Evolutionary conservation across 1,140 invertebrate species (phyloP).

Genomic region (Dendroctonus ponderosae): DNA sequence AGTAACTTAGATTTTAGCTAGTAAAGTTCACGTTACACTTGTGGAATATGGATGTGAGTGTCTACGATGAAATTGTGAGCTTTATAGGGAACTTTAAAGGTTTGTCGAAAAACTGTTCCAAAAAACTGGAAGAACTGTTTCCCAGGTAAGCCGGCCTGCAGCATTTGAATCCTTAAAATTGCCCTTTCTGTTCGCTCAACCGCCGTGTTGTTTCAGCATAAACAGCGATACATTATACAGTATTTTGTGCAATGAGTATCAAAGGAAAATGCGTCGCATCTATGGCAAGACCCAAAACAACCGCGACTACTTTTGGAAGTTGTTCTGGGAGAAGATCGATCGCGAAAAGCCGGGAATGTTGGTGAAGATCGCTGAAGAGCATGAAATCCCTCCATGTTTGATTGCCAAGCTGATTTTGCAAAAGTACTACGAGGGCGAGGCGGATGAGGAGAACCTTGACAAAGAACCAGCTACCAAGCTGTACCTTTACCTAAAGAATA

Average conservation of each 20-base stretch:
- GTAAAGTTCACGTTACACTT: neutral
- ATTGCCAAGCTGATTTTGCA: constrained; percentile 67
- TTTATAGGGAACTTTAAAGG: constrained; percentile 44
- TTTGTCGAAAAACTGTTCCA: constrained; percentile 49
- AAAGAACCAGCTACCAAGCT: constrained; percentile 48
- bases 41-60: constrained; percentile 11
- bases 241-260: constrained; percentile 54
- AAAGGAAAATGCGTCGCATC: constrained; percentile 52
- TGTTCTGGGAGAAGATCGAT: constrained; percentile 43
- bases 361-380: constrained; percentile 57
- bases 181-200: neutral
- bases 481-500: constrained; percentile 67
- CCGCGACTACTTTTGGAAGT: constrained; percentile 44
- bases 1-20: too few species aligned
- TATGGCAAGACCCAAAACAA: constrained; percentile 43
- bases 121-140: constrained; percentile 48
- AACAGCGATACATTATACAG: constrained; percentile 54
- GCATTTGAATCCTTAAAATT: neutral
- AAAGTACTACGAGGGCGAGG: constrained; percentile 53
- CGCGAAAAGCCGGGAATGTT: constrained; percentile 56
- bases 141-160: constrained; percentile 41
- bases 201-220: constrained; percentile 47
- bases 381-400: constrained; percentile 61
- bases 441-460: constrained; percentile 22
- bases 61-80: constrained; percentile 43